Evolutionary conservation across 2,797 vertebrate genomes (phyloP).

Genomic region (Sciurus carolinensis): DNA sequence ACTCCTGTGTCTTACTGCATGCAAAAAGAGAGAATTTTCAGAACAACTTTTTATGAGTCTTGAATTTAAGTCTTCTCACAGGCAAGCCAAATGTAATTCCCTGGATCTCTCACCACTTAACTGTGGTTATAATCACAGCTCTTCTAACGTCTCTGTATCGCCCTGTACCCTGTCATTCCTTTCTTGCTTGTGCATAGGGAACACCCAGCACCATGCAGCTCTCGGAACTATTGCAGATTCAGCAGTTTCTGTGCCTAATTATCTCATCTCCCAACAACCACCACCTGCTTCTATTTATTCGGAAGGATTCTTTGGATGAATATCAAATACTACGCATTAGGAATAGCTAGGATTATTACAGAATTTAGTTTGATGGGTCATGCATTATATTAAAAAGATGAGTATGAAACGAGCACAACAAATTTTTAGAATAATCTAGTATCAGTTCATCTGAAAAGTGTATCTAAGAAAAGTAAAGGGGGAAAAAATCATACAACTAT

Average conservation of each 20-base stretch:
- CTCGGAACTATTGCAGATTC: neutral
- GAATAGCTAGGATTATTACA: neutral
- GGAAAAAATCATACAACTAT: neutral
- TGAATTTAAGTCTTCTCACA: neutral
- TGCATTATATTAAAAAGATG: neutral
- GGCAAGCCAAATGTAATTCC: neutral
- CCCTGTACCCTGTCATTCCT: neutral
- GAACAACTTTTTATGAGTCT: neutral
- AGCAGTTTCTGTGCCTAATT: neutral
- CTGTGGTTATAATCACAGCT: neutral
- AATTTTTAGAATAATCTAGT: neutral
- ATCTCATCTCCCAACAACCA: neutral
- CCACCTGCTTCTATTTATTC: conserved; percentile 20
- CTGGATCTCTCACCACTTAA: neutral
- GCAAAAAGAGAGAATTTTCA: neutral
- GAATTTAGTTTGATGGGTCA: neutral
- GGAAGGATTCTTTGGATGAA: neutral
- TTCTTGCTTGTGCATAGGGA: neutral
- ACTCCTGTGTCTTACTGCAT: neutral
- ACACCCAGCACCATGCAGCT: neutral
- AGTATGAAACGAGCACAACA: neutral
- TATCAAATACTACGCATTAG: neutral
- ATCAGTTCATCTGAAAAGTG: neutral
- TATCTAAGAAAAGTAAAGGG: neutral
- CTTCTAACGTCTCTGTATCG: neutral